Evolutionary conservation across 30 jellyfish, hydroid and myxozoan genomes (phyloP), one percentile per base, ranked within the genome.

Genomic region (Pseudorhiza aurosa): DNA sequence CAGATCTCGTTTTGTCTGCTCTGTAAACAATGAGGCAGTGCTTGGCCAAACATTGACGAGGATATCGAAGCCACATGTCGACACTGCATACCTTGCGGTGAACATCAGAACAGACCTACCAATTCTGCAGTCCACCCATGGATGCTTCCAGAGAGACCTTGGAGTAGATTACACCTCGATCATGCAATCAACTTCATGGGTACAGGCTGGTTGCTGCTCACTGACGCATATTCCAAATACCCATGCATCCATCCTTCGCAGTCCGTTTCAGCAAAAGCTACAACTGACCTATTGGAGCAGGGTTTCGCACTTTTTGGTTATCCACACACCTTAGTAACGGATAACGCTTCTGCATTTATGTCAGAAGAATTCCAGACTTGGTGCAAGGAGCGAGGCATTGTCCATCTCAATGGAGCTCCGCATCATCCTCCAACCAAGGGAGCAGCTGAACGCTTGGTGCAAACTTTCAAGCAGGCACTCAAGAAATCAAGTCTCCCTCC

Each of bases 21-120:
- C 77, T 33, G 81, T 71, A 37, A 46, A 46, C 43, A 71, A 71
- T 33, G 85, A 71, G 49, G 85, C 81, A 18, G 81, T 71, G 31
- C 81, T 58, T 77, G 89, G 89, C 89, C 87, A 22, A 78, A 78
- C 45, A 78, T 78, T 58, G 77, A 49, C 29, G 44, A 53, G 33
- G 88, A 56, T 55, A 75, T 75, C 28, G 79, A 75, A 42, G 71
- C 49, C 22, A 27, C 69, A 65, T 45, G 51, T 57, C 14, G 53
- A 62, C 65, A 43, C 39, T 78, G 84, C 68, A 46, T 43, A 27
- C 31, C 59, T 21, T 78, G 90, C 33, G 80, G 49, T 15, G n/a
- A 45, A 59, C 82, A 74, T 57, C 36, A 45, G 46, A 50, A 74
- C 25, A 53, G 57, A 17, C 68, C 81, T 18, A 24, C 88, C 50